phyloP scores from a whole-genome alignment of 2,888 invertebrate genomes.

The Polyommatus icarus region DNA sequence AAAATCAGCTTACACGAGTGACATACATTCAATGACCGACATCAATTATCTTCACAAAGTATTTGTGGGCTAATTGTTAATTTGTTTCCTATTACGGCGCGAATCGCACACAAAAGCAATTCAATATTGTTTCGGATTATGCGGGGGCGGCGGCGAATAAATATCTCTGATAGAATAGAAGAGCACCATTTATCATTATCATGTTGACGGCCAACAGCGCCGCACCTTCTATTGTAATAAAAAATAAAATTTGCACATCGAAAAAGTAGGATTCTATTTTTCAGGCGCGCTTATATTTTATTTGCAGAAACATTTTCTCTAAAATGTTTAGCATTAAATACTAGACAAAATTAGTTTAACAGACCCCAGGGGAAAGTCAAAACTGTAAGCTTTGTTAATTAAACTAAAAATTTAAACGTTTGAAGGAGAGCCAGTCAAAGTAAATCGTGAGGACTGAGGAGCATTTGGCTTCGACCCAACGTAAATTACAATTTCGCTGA shows the following conservation, averaged over 20 bases:
- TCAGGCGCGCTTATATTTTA: not conserved
- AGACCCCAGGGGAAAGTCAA: not conserved
- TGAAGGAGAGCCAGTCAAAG: conserved; percentile 23
- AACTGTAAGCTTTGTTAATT: not conserved
- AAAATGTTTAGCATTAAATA: not conserved
- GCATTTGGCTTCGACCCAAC: conserved; percentile 31
- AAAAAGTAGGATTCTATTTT: not conserved
- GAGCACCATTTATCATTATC: conserved; percentile 73
- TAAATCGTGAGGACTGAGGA: conserved; percentile 3
- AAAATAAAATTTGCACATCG: conserved; percentile 21
- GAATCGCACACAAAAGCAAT: conserved; percentile 58
- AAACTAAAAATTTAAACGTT: conserved; percentile 14
- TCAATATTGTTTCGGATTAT: conserved; percentile 53
- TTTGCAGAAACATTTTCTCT: not conserved
- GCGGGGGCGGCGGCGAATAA: conserved; percentile 54
- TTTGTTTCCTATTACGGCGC: conserved; percentile 47
- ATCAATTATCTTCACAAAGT: conserved; percentile 27
- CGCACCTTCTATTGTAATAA: conserved; percentile 53
- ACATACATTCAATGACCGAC: not conserved
- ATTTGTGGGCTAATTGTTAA: conserved; percentile 36
- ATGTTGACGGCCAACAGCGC: conserved; percentile 57
- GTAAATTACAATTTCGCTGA: conserved; percentile 26
- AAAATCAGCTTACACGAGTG: not conserved
- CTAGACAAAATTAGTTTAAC: not conserved
- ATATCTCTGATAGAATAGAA: conserved; percentile 63